Conservation (phyloP, 30 jellyfish, hydroid and myxozoan genomes). For the Aurelia sp. region DNA sequence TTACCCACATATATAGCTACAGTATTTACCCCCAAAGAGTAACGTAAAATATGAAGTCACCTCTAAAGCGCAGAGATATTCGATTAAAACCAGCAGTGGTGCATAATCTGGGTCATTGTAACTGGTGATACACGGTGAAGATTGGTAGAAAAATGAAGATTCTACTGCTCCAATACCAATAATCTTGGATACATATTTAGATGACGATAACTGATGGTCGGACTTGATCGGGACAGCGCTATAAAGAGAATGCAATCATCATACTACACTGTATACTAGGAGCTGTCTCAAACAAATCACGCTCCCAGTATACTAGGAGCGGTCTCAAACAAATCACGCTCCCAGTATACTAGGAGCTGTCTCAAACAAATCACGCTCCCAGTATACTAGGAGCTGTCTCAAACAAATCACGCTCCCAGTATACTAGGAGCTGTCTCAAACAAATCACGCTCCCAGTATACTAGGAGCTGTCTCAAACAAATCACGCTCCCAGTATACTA, state of each 20-base stretch:
- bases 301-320: too few relatives aligned
- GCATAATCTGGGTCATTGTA: slow-evolving; percentile 87
- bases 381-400: too few relatives aligned
- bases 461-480: too few relatives aligned
- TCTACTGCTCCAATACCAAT: slow-evolving; percentile 96
- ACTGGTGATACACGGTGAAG: slow-evolving; percentile 74
- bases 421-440: too few relatives aligned
- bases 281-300: neutral
- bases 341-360: too few relatives aligned
- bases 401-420: neutral
- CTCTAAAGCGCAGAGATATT: slow-evolving; percentile 94
- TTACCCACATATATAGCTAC: too few relatives aligned
- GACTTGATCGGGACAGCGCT: slow-evolving; percentile 40
- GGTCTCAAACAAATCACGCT: neutral
- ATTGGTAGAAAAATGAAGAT: slow-evolving; percentile 77
- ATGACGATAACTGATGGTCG: slow-evolving; percentile 24
- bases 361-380: neutral
- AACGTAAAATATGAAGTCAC: slow-evolving; percentile 17
- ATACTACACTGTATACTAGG: too few relatives aligned
- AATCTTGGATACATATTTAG: slow-evolving; percentile 35
- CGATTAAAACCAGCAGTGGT: slow-evolving; percentile 81
- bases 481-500: too few relatives aligned
- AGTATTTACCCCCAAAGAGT: too few relatives aligned
- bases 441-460: too few relatives aligned
- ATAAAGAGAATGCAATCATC: neutral